Percentiles rank a stretch among this genome's conserved stretches.
phyloP scores from a whole-genome alignment of 1,140 invertebrate genomes.

The Papilio dardanus region DNA sequence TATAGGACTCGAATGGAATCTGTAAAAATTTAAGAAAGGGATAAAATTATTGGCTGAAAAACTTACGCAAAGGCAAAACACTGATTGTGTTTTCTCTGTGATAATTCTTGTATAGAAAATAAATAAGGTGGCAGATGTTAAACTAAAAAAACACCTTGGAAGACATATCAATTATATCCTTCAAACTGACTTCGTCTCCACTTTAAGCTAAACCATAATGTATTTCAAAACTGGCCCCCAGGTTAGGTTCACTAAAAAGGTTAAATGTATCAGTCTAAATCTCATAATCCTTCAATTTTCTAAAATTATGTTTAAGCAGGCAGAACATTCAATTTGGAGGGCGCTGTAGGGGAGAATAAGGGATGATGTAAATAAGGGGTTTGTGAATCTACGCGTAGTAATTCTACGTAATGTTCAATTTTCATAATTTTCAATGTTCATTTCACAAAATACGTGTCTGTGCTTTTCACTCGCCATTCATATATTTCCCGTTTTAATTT shows the following conservation, averaged over 20 bases:
- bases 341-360: neutral
- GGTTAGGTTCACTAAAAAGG: conserved; percentile 21
- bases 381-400: neutral
- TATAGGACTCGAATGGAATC: neutral
- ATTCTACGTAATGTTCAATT: neutral
- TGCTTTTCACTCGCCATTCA: neutral
- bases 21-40: too few species aligned
- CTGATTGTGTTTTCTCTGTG: too few species aligned
- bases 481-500: conserved; percentile 13
- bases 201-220: neutral
- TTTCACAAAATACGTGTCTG: neutral
- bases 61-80: too few species aligned
- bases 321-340: conserved; percentile 12
- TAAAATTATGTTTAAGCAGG: conserved; percentile 22
- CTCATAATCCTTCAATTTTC: conserved; percentile 21
- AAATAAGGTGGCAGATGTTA: neutral
- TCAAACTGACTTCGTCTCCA: neutral
- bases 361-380: conserved; percentile 12
- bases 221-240: neutral
- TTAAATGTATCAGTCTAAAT: conserved; percentile 19
- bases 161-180: neutral
- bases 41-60: too few species aligned
- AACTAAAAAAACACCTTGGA: neutral
- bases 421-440: conserved; percentile 25
- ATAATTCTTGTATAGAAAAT: neutral